Evolutionary conservation across 2,797 vertebrate genomes (phyloP).

Genomic region (Acipenser transmontanus): DNA sequence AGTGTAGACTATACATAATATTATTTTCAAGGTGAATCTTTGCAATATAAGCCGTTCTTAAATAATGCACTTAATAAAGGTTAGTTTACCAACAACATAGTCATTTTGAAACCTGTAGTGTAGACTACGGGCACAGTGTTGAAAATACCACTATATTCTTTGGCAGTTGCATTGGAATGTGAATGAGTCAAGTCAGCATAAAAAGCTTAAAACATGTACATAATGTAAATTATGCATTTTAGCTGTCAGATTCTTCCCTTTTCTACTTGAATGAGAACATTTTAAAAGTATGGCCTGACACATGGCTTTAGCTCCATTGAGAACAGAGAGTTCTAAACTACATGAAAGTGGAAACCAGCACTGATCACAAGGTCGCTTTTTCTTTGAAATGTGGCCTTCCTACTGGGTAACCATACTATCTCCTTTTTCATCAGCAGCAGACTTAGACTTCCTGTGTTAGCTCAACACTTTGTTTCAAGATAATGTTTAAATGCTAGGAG

Average conservation of each 20-base stretch:
- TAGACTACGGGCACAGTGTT: background rate
- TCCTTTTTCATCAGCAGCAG: conserved; percentile 10
- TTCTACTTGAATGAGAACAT: background rate
- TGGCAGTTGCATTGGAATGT: background rate
- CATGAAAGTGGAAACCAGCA: conserved; percentile 61
- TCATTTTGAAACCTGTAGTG: background rate
- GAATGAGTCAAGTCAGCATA: background rate
- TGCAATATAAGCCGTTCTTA: too few species aligned
- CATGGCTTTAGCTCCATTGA: conserved; percentile 22
- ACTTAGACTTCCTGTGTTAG: conserved; percentile 11
- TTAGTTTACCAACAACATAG: background rate
- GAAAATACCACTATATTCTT: background rate
- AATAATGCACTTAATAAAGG: background rate
- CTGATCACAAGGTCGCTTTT: conserved; percentile 64
- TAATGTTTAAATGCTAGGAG: too few species aligned
- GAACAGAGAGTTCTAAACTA: conserved; percentile 44
- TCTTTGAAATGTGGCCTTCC: conserved; percentile 54
- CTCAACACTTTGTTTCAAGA: background rate
- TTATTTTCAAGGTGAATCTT: too few species aligned
- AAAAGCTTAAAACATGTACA: too few species aligned
- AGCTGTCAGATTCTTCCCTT: background rate
- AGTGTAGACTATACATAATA: too few species aligned
- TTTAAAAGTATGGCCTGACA: background rate
- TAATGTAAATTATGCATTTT: background rate
- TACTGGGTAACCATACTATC: conserved; percentile 15